Percentiles rank a stretch among this genome's conserved stretches.
Evolutionary conservation across 2,797 vertebrate species (phyloP).

Genomic region (Sitta carolinensis): DNA sequence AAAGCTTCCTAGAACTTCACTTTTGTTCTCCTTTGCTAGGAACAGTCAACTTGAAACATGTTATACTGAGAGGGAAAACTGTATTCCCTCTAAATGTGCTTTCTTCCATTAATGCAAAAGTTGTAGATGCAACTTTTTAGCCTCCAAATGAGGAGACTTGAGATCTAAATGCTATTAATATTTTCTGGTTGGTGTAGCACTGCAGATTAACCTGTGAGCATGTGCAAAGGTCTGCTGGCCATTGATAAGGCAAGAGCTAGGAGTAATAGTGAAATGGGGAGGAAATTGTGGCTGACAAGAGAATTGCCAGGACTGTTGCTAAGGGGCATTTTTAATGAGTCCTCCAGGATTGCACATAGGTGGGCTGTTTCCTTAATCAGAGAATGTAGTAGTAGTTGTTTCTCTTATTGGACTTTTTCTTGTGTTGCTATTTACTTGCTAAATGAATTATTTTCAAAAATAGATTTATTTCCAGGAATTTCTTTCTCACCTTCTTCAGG

Average conservation of each 20-base stretch:
- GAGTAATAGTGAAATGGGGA: not conserved
- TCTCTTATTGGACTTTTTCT: not conserved
- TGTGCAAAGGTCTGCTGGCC: not conserved
- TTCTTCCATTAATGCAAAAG: not conserved
- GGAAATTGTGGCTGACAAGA: not conserved
- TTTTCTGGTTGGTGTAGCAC: not conserved
- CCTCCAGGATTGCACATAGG: not conserved
- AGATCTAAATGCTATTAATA: not conserved
- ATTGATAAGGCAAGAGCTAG: slow-evolving; percentile 3
- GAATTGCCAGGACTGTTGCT: not conserved
- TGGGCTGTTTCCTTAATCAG: not conserved
- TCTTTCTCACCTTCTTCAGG: slow-evolving; percentile 66
- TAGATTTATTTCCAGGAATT: not conserved
- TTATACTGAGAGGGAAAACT: not conserved
- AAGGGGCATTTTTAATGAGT: not conserved
- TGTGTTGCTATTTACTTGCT: not conserved
- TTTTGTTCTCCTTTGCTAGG: not conserved
- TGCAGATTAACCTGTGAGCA: not conserved
- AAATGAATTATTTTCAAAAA: not conserved
- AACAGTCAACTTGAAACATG: not conserved
- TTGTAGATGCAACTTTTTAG: not conserved
- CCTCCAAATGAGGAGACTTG: not conserved
- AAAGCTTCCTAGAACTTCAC: not conserved
- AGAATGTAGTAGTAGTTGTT: not conserved
- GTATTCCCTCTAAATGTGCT: not conserved